Conservation (phyloP, 2,797 vertebrate species). For the Buceros bicornis region DNA sequence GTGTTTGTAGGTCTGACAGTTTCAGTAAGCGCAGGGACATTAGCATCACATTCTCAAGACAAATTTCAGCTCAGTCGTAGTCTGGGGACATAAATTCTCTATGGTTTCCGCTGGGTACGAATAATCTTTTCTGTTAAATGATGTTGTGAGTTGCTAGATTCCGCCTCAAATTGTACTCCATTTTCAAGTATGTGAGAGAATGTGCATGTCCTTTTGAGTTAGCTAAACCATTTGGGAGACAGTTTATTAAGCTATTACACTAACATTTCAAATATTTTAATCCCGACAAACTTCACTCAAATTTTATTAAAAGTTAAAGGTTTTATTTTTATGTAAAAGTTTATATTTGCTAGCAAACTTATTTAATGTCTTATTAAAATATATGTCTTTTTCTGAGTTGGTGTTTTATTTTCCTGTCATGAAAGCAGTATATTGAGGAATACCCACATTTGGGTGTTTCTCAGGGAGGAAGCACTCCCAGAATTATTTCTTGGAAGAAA, state of each 20-base stretch:
- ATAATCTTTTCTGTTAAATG: background rate
- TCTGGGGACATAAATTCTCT: background rate
- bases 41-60: background rate
- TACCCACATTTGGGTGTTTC: background rate
- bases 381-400: background rate
- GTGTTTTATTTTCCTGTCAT: constrained; percentile 10
- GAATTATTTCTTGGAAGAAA: background rate
- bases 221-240: background rate
- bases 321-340: constrained; percentile 25
- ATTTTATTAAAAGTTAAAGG: background rate
- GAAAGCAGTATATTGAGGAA: background rate
- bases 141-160: background rate
- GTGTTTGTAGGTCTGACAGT: background rate
- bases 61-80: constrained; percentile 12
- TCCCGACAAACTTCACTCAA: background rate
- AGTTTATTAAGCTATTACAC: constrained; percentile 40
- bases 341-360: constrained; percentile 16
- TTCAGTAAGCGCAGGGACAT: background rate
- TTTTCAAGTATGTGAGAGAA: background rate
- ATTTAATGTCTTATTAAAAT: constrained; percentile 61
- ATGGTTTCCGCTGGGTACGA: background rate
- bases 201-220: background rate
- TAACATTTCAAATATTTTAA: background rate
- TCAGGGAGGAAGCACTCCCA: background rate
- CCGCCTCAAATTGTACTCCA: background rate